These are phyloP conservation scores for Minunthozetes semirufus DNA, from an alignment of 2,888 invertebrate species.

Conservation along the genomic window DNA sequence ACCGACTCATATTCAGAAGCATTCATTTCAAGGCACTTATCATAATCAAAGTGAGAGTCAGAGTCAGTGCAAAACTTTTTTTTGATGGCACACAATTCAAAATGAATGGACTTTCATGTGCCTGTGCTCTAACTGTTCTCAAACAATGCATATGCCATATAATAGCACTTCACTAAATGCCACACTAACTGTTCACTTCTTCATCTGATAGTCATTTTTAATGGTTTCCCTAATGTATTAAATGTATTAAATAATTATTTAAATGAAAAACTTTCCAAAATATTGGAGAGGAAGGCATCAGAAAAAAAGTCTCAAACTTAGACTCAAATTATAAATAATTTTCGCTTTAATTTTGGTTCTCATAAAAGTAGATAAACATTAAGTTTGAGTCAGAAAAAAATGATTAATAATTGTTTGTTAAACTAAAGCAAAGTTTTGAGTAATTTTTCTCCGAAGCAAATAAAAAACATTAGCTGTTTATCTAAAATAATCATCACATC, in stretches of 20 bases:
- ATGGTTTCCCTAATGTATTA: conserved; percentile 19
- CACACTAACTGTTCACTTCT: conserved; percentile 8
- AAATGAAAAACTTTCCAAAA: neutral
- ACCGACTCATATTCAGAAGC: neutral
- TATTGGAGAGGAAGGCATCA: neutral
- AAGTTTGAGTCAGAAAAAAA: neutral
- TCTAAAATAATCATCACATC: conserved; percentile 22
- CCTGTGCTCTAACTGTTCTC: neutral
- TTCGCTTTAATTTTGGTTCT: neutral
- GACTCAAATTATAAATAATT: neutral
- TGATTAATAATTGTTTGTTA: neutral
- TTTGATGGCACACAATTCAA: neutral
- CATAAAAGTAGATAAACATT: neutral
- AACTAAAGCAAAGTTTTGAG: neutral
- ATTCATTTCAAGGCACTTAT: conserved; percentile 11
- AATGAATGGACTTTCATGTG: neutral
- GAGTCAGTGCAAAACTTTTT: neutral
- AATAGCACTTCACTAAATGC: conserved; percentile 20
- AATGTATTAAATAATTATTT: conserved; percentile 22
- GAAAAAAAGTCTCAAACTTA: neutral
- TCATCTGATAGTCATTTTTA: conserved; percentile 25
- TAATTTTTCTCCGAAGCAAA: neutral
- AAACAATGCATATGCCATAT: conserved; percentile 17
- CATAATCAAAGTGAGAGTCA: conserved; percentile 17
- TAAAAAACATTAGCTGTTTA: conserved; percentile 5